phyloP scores from a whole-genome alignment of 2,113 vertebrate genomes.

The Cercopithecus mona region DNA sequence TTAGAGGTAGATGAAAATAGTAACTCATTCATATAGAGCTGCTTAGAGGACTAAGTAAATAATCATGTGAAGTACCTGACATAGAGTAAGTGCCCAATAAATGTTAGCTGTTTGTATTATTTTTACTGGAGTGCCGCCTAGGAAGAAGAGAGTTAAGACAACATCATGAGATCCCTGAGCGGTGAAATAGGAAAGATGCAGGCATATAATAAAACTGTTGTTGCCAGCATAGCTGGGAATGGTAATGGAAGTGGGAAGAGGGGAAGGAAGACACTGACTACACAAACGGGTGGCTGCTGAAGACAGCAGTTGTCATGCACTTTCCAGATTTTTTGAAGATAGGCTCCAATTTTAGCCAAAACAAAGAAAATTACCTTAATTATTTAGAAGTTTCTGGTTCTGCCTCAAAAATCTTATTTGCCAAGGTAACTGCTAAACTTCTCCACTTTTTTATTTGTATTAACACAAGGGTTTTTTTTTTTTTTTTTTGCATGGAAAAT shows the following conservation, averaged over 20 bases:
- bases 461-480: not conserved
- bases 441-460: not conserved
- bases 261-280: not conserved
- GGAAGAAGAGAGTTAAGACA: not conserved
- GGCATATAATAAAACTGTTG: not conserved
- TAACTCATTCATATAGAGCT: not conserved
- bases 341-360: not conserved
- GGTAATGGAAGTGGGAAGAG: not conserved
- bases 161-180: not conserved
- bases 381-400: not conserved
- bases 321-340: not conserved
- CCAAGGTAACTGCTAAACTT: not conserved
- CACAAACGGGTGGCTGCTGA: not conserved
- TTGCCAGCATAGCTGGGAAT: not conserved
- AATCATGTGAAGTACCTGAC: not conserved
- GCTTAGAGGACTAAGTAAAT: not conserved
- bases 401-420: not conserved
- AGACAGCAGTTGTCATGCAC: not conserved
- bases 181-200: not conserved
- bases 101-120: not conserved
- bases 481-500: not conserved
- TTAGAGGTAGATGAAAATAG: not conserved
- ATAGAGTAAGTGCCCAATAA: not conserved
- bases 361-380: not conserved
- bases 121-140: not conserved